Evolutionary conservation across 2,113 vertebrate species (phyloP), one percentile per base, ranked within the genome.

Genomic region (Toxotes jaculatrix): DNA sequence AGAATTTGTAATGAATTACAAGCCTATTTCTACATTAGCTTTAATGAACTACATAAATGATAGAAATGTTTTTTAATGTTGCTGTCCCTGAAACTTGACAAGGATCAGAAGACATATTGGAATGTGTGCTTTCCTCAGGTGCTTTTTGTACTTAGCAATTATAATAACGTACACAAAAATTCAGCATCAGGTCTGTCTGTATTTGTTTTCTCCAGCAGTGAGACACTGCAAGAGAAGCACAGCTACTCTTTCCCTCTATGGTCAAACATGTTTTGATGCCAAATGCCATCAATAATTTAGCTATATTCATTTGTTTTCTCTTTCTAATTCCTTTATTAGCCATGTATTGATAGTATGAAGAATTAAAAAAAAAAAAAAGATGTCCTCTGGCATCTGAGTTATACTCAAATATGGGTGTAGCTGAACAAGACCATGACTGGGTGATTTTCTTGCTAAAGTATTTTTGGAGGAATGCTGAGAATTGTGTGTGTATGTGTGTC

Each of bases 391-490:
- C 34, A 0, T 67, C 49, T 47, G 23, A 7, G 21, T 40, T 67
- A 1, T 73, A 9, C 9, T 76, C 51, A 82, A 82, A 87, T 79
- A 82, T 78, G 84, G 60, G 14, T 40, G 4, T 74, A 8, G 49
- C 21, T 16, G 8, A 47, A 23, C 14, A 38, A 19, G 63, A 74
- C 63, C 69, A 27, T 23, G 61, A 74, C 82, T 55, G 42, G 56
- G 56, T 31, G 16, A 63, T 67, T 73, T 79, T 81, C 32, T 66
- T 45, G 38, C 21, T 31, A 21, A 51, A 36, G 51, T 83, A 79
- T 80, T 85, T 85, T 71, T n/a, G 61, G 82, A 85, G 36, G 69
- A 83, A 87, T 82, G 78, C 63, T 72, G 40, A 75, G 60, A 77
- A 78, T 40, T 71, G 23, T 65, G 63, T 65, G 43, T 47, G 55